Percentiles rank a stretch among this genome's conserved stretches.
phyloP scores from a whole-genome alignment of 1,140 invertebrate species.

The Caenorhabditis latens region DNA sequence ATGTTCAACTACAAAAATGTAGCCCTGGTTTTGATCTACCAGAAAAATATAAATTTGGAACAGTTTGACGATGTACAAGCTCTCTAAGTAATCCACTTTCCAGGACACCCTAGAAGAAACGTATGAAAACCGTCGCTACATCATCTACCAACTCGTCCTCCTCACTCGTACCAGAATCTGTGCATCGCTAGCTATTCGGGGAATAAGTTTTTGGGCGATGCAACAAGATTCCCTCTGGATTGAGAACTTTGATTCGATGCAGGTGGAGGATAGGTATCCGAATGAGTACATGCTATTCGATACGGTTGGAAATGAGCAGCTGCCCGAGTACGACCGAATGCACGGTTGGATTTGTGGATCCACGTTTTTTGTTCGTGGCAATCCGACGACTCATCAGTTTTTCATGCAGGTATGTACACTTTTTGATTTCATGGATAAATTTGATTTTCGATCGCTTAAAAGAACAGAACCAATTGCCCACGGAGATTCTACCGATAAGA shows the following conservation, averaged over 20 bases:
- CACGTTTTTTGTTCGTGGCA: slow-evolving; percentile 51
- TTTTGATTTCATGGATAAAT: not conserved
- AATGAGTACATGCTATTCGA: slow-evolving; percentile 53
- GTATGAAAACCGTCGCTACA: slow-evolving; percentile 46
- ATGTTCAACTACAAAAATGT: too few relatives aligned
- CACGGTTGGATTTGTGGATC: slow-evolving; percentile 60
- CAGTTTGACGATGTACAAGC: too few relatives aligned
- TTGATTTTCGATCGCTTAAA: not conserved
- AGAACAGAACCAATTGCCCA: too few relatives aligned
- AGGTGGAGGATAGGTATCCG: slow-evolving; percentile 35
- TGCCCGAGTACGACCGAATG: slow-evolving; percentile 42
- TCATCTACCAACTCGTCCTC: slow-evolving; percentile 53
- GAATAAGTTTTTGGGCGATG: slow-evolving; percentile 59
- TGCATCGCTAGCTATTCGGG: slow-evolving; percentile 38
- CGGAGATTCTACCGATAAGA: too few relatives aligned
- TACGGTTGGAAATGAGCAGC: slow-evolving; percentile 59
- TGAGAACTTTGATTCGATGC: slow-evolving; percentile 39
- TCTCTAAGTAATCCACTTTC: too few relatives aligned
- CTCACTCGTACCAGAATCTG: slow-evolving; percentile 21
- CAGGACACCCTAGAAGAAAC: slow-evolving; percentile 19
- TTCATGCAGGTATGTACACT: slow-evolving; percentile 18
- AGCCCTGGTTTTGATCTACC: too few relatives aligned
- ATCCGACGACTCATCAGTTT: slow-evolving; percentile 46
- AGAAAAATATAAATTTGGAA: too few relatives aligned
- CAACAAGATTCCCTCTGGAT: slow-evolving; percentile 59